Evolutionary conservation across 2,113 vertebrate genomes (phyloP), one percentile per base, ranked within the genome.

Genomic region (Phoxinus phoxinus): DNA sequence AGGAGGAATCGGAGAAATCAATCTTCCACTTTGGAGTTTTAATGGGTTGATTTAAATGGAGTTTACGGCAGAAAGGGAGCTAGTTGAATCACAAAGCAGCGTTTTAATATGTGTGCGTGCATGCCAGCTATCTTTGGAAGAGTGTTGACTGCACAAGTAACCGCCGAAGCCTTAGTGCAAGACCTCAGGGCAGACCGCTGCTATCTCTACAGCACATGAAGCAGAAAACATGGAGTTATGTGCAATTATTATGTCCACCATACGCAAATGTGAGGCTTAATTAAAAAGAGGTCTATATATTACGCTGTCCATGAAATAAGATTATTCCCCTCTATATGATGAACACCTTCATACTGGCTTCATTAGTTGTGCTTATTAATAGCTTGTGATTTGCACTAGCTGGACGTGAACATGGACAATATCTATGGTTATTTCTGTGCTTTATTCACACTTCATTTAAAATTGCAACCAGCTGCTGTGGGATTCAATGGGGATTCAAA

Each of bases 21-120:
- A 82, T 82, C 83, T 84, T 84, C 76, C 80, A 78, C 78, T 87
- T 84, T 81, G 56, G 27, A 79, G 63, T 87, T 88, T 88, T 88
- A 85, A 88, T 85, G 53, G 86, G 27, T 87, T 84, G 86, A 85
- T 89, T 88, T 86, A 67, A 84, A 84, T 83, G 44, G 83, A 78
- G 84, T 83, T 83, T 73, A 75, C 23, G 41, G 56, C 65, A 53
- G n/a, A 76, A 69, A n/a, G 13, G 51, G 69, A 83, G 77, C 27
- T 35, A 9, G 81, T 75, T 81, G 83, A 87, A 81, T 75, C 58
- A 56, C 58, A 72, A 56, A 37, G 58, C 76, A 77, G 37, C 53
- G 17, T 37, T 44, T 63, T 79, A 59, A 83, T 48, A 15, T 44
- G 46, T 80, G 48, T 65, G 53, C 15, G 27, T 2, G 44, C 32